Conservation (phyloP, 2,113 vertebrate species). For the Epinephelus lanceolatus region DNA sequence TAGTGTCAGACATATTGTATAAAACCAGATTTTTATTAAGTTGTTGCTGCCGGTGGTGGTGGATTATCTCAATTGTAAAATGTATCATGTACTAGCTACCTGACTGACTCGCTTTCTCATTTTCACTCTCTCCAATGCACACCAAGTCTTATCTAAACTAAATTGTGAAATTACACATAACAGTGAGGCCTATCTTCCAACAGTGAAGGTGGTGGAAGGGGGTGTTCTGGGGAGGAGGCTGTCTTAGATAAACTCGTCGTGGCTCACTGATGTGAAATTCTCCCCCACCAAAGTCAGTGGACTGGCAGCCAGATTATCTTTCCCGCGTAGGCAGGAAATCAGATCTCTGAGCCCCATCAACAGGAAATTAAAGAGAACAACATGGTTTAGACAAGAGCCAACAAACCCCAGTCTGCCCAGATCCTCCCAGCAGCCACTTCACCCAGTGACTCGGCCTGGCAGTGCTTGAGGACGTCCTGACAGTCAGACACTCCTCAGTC, state of each 20-base stretch:
- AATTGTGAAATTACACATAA: constrained; percentile 32
- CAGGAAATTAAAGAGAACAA: constrained; percentile 83
- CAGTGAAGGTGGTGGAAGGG: background rate
- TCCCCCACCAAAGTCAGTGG: constrained; percentile 27
- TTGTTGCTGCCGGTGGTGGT: background rate
- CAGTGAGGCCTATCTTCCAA: constrained; percentile 1
- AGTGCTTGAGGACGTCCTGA: constrained; percentile 39
- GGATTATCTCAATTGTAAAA: constrained; percentile 2
- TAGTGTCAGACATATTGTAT: background rate
- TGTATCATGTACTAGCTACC: background rate
- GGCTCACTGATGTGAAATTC: constrained; percentile 29
- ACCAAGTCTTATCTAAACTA: constrained; percentile 5
- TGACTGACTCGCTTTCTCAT: background rate
- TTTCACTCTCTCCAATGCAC: background rate
- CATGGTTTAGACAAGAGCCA: constrained; percentile 67
- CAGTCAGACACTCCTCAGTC: constrained; percentile 36
- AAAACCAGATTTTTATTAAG: constrained; percentile 2
- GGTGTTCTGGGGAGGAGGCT: background rate
- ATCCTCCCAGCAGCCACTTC: constrained; percentile 46
- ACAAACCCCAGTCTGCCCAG: constrained; percentile 24
- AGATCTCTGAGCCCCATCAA: constrained; percentile 72
- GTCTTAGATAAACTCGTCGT: constrained; percentile 23
- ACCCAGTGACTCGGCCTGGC: constrained; percentile 44
- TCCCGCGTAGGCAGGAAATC: constrained; percentile 73
- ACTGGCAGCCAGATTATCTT: constrained; percentile 66